Percentiles rank a stretch among this genome's conserved stretches.
phyloP scores from a whole-genome alignment of 2,113 vertebrate species.

The Morone chrysops region DNA sequence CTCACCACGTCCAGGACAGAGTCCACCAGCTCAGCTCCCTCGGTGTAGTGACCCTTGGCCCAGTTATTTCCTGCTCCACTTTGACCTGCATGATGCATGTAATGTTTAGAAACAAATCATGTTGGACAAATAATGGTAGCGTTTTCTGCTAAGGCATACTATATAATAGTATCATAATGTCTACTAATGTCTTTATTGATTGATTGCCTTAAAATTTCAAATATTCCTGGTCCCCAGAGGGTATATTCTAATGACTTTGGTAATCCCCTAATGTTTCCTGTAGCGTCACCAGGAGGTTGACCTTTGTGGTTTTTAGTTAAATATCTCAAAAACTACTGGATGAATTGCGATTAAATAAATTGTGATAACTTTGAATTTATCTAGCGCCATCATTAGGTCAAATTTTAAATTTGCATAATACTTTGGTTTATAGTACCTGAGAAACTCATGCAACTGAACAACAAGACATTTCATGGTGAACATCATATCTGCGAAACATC shows the following conservation, averaged over 20 bases:
- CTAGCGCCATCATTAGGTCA: no score
- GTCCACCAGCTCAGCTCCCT: constrained; percentile 85
- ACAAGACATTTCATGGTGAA: no score
- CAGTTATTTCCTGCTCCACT: constrained; percentile 87
- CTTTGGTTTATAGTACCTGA: no score
- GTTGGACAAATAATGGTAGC: not conserved
- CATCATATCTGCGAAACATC: no score
- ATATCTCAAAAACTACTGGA: not conserved
- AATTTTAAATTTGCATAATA: no score
- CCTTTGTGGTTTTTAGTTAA: not conserved
- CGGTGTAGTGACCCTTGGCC: constrained; percentile 87
- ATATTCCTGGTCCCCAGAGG: not conserved
- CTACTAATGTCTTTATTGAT: not conserved
- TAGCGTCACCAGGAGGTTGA: not conserved
- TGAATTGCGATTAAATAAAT: not conserved
- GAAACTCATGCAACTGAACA: no score
- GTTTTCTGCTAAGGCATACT: not conserved
- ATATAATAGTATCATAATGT: not conserved
- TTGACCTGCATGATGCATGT: constrained; percentile 75
- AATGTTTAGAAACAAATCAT: constrained; percentile 30
- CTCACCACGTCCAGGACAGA: constrained; percentile 85
- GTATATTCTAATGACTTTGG: not conserved
- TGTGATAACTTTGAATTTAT: no score
- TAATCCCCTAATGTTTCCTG: not conserved
- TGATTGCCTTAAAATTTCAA: not conserved